phyloP scores from a whole-genome alignment of 2,113 vertebrate species.

The Motacilla alba region DNA sequence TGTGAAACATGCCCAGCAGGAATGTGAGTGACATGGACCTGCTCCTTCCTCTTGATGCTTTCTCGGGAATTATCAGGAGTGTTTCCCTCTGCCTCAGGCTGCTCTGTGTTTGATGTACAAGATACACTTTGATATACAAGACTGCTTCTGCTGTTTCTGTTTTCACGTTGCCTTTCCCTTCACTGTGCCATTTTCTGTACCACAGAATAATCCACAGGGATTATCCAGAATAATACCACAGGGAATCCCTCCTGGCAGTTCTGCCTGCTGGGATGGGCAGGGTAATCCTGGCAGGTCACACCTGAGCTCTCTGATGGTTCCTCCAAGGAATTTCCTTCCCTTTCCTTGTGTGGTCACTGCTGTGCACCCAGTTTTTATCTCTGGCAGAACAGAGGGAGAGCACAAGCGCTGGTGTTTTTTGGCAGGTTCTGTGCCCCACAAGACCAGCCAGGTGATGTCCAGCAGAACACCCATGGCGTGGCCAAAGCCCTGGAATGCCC shows the following conservation, averaged over 20 bases:
- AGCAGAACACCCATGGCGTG: not conserved
- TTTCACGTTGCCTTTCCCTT: not conserved
- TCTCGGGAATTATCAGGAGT: not conserved
- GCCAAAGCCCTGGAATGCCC: slow-evolving; percentile 71
- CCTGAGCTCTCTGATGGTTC: not conserved
- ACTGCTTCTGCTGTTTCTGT: not conserved
- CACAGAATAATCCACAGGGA: accelerated
- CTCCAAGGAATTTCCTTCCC: not conserved
- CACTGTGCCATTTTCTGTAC: not conserved
- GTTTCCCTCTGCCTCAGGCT: not conserved
- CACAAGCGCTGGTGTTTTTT: not conserved
- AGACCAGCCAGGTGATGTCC: not conserved
- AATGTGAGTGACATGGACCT: slow-evolving; percentile 42
- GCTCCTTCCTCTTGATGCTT: not conserved
- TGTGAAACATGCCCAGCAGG: slow-evolving; percentile 72
- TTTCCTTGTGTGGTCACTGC: not conserved
- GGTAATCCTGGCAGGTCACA: not conserved
- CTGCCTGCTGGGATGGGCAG: not conserved
- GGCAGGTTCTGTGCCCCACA: slow-evolving; percentile 66
- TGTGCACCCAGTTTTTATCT: not conserved
- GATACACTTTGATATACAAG: not conserved
- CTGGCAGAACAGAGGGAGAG: not conserved
- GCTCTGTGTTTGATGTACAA: not conserved
- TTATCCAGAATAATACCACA: not conserved
- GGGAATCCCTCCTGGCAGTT: not conserved